phyloP scores from a whole-genome alignment of 2,888 invertebrate species.

The Lysandra coridon region DNA sequence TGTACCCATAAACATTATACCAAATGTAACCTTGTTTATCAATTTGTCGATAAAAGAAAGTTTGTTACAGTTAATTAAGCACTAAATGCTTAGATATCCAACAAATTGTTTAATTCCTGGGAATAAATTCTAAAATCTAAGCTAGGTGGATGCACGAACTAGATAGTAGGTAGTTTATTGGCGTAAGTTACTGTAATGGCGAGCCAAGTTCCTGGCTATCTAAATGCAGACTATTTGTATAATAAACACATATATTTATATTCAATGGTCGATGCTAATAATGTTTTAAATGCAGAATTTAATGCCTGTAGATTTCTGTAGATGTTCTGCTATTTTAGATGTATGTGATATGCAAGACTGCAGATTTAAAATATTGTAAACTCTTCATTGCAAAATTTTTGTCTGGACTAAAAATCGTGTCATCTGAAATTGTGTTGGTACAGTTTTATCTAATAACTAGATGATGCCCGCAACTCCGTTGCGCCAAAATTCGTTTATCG shows the following conservation, averaged over 20 bases:
- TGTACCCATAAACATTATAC: background rate
- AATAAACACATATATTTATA: conserved; percentile 20
- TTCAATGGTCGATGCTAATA: background rate
- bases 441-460: no score
- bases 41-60: background rate
- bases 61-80: background rate
- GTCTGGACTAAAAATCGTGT: no score
- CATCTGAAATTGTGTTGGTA: no score
- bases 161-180: conserved; percentile 49
- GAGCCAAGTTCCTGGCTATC: background rate
- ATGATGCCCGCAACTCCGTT: no score
- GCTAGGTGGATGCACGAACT: conserved; percentile 58
- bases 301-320: background rate
- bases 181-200: conserved; percentile 13
- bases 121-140: conserved; percentile 12
- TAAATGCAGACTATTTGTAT: conserved; percentile 1
- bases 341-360: no score
- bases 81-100: background rate
- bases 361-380: no score
- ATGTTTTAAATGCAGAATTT: background rate
- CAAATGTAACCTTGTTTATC: background rate
- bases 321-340: background rate
- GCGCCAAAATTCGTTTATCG: no score
- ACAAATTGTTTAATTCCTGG: conserved; percentile 16
- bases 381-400: no score